phyloP scores from a whole-genome alignment of 2,113 vertebrate species.

The Xiphophorus couchianus region DNA sequence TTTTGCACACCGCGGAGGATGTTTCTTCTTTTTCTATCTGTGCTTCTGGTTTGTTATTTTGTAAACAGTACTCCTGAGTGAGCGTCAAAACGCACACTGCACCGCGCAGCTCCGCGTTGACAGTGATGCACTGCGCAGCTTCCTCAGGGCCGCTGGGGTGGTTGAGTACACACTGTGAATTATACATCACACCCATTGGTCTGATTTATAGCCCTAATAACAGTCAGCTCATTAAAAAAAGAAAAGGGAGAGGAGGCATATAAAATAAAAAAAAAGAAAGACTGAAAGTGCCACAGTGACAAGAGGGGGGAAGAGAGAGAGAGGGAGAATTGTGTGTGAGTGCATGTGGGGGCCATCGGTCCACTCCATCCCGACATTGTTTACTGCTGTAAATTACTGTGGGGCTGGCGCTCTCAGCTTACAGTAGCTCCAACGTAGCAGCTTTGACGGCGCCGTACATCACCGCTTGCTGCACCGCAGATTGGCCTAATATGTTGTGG shows the following conservation, averaged over 20 bases:
- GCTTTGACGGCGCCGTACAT: slow-evolving; percentile 92
- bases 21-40: slow-evolving; percentile 42
- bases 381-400: slow-evolving; percentile 93
- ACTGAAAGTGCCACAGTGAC: slow-evolving; percentile 72
- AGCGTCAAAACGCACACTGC: slow-evolving; percentile 48
- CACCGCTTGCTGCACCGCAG: slow-evolving; percentile 82
- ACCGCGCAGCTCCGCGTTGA: slow-evolving; percentile 80
- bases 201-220: slow-evolving; percentile 99
- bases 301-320: slow-evolving; percentile 51
- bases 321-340: slow-evolving; percentile 63
- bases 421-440: slow-evolving; percentile 90
- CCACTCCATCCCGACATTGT: slow-evolving; percentile 86
- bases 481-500: slow-evolving; percentile 92
- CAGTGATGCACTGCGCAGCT: slow-evolving; percentile 97
- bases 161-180: slow-evolving; percentile 99
- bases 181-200: slow-evolving; percentile 97
- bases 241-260: slow-evolving; percentile 80
- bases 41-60: slow-evolving; percentile 24
- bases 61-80: neutral
- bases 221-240: slow-evolving; percentile 98
- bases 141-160: slow-evolving; percentile 94
- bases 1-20: neutral
- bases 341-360: slow-evolving; percentile 68
- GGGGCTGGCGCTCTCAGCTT: slow-evolving; percentile 85
- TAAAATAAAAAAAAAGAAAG: slow-evolving; percentile 79